phyloP scores from a whole-genome alignment of 2,888 invertebrate genomes.

The Bhutanitis thaidina region DNA sequence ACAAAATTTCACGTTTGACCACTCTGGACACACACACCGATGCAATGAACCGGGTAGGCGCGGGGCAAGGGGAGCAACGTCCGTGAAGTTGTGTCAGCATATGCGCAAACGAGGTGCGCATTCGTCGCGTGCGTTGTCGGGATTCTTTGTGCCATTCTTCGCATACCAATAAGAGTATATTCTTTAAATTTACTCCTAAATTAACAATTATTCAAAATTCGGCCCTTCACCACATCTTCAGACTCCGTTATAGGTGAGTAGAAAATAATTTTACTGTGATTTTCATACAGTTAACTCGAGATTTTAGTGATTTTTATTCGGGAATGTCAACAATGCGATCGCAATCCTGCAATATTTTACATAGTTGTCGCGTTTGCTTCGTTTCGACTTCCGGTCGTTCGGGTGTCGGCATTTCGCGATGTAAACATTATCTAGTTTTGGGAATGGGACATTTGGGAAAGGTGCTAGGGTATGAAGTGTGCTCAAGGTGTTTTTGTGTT shows the following conservation, averaged over 20 bases:
- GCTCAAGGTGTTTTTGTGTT: conserved; percentile 77
- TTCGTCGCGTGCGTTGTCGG: conserved; percentile 94
- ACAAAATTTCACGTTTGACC: conserved; percentile 80
- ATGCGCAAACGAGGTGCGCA: conserved; percentile 91
- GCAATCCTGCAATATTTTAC: conserved; percentile 88
- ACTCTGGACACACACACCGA: conserved; percentile 67
- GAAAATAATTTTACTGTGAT: conserved; percentile 74
- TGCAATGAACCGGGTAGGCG: conserved; percentile 60
- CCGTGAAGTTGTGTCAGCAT: conserved; percentile 85
- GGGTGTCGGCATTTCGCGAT: conserved; percentile 78
- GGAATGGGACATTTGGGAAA: conserved; percentile 63
- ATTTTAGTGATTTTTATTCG: conserved; percentile 82
- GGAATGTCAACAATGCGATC: conserved; percentile 87
- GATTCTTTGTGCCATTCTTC: conserved; percentile 99
- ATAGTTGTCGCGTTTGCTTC: conserved; percentile 87
- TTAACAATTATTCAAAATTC: conserved; percentile 83
- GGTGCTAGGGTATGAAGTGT: conserved; percentile 74
- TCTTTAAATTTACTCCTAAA: conserved; percentile 86
- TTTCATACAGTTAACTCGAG: conserved; percentile 82
- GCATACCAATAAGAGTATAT: conserved; percentile 92
- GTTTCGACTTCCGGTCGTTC: conserved; percentile 79
- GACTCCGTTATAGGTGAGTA: conserved; percentile 87
- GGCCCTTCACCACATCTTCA: conserved; percentile 81
- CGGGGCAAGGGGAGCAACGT: conserved; percentile 77
- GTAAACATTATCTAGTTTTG: conserved; percentile 78